Evolutionary conservation across 2,113 vertebrate genomes (phyloP).

Genomic region (Psittacara wagleri): DNA sequence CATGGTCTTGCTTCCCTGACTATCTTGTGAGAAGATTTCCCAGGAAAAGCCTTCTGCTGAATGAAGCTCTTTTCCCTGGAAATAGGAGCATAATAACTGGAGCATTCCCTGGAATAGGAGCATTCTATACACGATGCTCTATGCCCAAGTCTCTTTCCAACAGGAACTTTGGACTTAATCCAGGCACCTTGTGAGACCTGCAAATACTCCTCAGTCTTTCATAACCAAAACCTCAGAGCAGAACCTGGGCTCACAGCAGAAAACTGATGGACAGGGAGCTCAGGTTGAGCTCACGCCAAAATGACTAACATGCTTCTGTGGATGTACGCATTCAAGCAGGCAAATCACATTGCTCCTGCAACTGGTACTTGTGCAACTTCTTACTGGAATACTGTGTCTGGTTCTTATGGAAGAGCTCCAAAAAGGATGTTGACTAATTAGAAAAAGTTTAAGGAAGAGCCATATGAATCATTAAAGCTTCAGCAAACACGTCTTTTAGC

Average conservation of each 20-base stretch:
- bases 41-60: background rate
- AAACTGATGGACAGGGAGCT: background rate
- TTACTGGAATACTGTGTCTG: slow-evolving; percentile 35
- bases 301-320: background rate
- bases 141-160: background rate
- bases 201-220: background rate
- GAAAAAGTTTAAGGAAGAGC: slow-evolving; percentile 65
- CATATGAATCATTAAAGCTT: slow-evolving; percentile 64
- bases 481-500: slow-evolving; percentile 55
- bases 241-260: background rate
- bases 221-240: background rate
- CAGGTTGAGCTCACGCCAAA: slow-evolving; percentile 12
- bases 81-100: background rate
- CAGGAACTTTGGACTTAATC: background rate
- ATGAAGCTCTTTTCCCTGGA: background rate
- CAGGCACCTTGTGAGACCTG: background rate
- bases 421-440: slow-evolving; percentile 64
- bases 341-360: slow-evolving; percentile 21
- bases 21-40: background rate
- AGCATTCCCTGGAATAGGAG: background rate
- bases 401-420: slow-evolving; percentile 46
- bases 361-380: slow-evolving; percentile 27
- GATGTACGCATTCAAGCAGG: background rate
- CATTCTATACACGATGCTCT: background rate
- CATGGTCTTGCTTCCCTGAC: background rate